A percentile compares a stretch with the other conserved stretches of the same genome.
Conservation (phyloP, 2,113 vertebrate genomes). For the Pipa parva region DNA sequence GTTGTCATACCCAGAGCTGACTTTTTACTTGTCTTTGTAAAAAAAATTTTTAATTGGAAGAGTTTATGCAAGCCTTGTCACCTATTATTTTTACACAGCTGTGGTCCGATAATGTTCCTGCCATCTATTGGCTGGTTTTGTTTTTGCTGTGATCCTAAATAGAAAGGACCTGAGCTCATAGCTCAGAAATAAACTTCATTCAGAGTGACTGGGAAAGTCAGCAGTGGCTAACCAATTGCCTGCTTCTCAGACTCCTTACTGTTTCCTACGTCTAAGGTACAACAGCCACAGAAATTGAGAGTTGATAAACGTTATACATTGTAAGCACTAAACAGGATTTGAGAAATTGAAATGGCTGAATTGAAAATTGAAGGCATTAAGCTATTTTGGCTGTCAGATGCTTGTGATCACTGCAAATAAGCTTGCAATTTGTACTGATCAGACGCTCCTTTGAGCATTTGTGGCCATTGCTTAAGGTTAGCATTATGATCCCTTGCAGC, state of each 20-base stretch:
- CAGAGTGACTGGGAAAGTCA: neutral
- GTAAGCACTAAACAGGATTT: no score
- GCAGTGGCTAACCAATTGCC: neutral
- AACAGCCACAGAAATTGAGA: no score
- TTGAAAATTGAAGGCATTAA: no score
- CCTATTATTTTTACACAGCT: constrained; percentile 9
- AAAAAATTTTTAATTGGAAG: constrained; percentile 12
- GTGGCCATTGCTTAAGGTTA: no score
- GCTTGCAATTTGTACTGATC: no score
- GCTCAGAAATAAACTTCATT: neutral
- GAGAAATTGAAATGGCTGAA: no score
- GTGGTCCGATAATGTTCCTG: neutral
- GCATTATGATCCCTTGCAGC: no score
- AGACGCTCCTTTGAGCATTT: no score
- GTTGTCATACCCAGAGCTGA: neutral
- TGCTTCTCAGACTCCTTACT: neutral
- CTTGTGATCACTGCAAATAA: no score
- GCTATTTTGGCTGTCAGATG: no score
- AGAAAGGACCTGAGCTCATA: neutral
- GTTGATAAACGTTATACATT: no score
- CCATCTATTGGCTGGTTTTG: neutral
- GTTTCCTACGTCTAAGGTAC: neutral
- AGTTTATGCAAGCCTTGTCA: neutral
- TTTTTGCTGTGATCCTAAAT: neutral
- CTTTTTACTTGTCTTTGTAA: constrained; percentile 26